Percentiles rank a stretch among this genome's conserved stretches.
Conservation (phyloP, 1,140 invertebrate genomes). For the Pemphigus obesinymphae region DNA sequence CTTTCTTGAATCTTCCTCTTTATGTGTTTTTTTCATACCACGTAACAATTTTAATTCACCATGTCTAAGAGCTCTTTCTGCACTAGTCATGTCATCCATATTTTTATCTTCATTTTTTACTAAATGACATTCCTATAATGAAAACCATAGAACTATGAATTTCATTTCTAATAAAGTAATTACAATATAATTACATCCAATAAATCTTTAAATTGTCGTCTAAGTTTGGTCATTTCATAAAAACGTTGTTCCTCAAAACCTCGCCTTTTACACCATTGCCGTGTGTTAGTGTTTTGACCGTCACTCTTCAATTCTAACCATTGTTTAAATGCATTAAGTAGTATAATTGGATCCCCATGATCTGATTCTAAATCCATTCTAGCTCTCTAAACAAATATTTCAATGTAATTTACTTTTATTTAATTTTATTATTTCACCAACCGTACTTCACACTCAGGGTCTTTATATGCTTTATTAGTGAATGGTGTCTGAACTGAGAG, state of each 20-base stretch:
- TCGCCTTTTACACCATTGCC: constrained; percentile 79
- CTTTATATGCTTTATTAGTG: constrained; percentile 79
- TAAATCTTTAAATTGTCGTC: constrained; percentile 82
- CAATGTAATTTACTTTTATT: background rate
- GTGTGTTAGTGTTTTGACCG: constrained; percentile 48
- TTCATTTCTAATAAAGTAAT: background rate
- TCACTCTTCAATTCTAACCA: constrained; percentile 77
- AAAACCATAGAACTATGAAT: background rate
- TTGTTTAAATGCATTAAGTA: constrained; percentile 82
- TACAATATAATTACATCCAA: constrained; percentile 59
- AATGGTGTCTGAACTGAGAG: constrained; percentile 91
- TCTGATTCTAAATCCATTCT: constrained; percentile 80
- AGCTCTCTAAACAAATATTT: constrained; percentile 57
- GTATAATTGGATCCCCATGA: constrained; percentile 91
- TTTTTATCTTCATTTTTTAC: constrained; percentile 55
- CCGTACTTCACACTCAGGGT: constrained; percentile 71
- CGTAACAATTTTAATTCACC: constrained; percentile 83
- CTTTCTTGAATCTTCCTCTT: constrained; percentile 62
- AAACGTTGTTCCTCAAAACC: constrained; percentile 94
- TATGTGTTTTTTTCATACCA: constrained; percentile 66
- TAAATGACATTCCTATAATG: constrained; percentile 63
- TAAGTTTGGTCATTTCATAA: constrained; percentile 91
- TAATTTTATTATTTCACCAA: background rate
- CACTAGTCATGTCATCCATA: constrained; percentile 61
- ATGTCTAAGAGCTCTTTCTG: constrained; percentile 72